Conservation (phyloP, 2,113 vertebrate species). For the Carassius carassius region DNA sequence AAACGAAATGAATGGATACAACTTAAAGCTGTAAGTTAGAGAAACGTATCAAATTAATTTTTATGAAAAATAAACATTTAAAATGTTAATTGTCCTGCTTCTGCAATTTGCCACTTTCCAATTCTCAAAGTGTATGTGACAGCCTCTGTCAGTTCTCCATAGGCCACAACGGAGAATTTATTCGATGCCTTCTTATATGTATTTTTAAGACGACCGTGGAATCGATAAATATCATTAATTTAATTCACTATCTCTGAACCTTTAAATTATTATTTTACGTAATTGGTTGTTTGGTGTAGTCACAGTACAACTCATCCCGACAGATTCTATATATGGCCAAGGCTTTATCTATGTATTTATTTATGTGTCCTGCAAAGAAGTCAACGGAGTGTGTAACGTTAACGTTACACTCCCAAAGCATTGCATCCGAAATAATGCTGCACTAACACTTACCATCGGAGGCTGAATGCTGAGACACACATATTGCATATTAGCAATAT, state of each 20-base stretch:
- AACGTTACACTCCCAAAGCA: conserved; percentile 16
- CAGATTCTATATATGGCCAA: background rate
- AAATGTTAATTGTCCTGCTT: background rate
- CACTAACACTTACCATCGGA: conserved; percentile 19
- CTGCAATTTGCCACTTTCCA: background rate
- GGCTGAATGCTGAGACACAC: conserved; percentile 23
- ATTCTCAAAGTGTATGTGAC: background rate
- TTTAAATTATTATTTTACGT: background rate
- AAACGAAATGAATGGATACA: background rate
- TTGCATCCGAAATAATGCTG: conserved; percentile 38
- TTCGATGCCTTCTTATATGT: background rate
- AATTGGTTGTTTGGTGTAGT: background rate
- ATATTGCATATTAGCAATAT: background rate
- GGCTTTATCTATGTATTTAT: conserved; percentile 34
- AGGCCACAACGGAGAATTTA: background rate
- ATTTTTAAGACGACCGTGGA: background rate
- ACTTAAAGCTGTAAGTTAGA: background rate
- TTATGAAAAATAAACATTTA: background rate
- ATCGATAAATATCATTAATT: background rate
- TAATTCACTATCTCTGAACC: background rate
- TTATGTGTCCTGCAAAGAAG: conserved; percentile 32
- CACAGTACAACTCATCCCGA: conserved; percentile 21
- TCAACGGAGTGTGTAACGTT: conserved; percentile 27
- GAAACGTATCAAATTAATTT: background rate
- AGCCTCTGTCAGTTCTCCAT: background rate